Evolutionary conservation across 2,888 invertebrate species (phyloP).

Genomic region (Rhyacophila evoluta): DNA sequence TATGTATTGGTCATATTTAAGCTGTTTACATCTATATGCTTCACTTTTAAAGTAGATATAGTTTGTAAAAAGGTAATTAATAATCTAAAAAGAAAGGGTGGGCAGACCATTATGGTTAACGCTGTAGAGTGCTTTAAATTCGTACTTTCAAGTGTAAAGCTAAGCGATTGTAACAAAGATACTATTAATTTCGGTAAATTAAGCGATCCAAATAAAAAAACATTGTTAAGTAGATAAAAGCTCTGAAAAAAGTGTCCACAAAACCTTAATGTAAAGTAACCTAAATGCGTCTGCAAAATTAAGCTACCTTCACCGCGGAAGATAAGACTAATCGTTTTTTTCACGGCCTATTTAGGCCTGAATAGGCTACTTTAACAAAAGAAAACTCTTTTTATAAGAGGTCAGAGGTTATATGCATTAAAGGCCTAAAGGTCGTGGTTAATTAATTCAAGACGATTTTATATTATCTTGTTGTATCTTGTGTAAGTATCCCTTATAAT

Average conservation of each 20-base stretch:
- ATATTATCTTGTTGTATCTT: too few species aligned
- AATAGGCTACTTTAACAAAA: not conserved
- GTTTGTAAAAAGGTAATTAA: too few species aligned
- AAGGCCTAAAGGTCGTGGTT: not conserved
- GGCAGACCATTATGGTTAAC: too few species aligned
- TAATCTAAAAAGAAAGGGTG: too few species aligned
- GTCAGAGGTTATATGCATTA: not conserved
- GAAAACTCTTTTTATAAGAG: not conserved
- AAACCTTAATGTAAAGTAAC: not conserved
- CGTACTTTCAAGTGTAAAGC: too few species aligned
- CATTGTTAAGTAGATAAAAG: not conserved
- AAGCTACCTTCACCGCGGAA: not conserved
- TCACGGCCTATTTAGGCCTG: not conserved
- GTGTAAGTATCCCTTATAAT: too few species aligned
- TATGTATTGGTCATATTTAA: too few species aligned
- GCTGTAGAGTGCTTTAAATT: too few species aligned
- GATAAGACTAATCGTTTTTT: constrained; percentile 5
- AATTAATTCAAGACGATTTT: not conserved
- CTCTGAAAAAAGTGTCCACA: not conserved
- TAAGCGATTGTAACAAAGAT: too few species aligned
- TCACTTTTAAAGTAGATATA: too few species aligned
- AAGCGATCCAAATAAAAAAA: not conserved
- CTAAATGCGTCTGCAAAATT: not conserved
- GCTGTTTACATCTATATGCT: too few species aligned
- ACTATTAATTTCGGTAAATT: not conserved